Base-by-base conservation (phyloP, 2,797 vertebrate species). In the Anguilla pacifica region DNA sequence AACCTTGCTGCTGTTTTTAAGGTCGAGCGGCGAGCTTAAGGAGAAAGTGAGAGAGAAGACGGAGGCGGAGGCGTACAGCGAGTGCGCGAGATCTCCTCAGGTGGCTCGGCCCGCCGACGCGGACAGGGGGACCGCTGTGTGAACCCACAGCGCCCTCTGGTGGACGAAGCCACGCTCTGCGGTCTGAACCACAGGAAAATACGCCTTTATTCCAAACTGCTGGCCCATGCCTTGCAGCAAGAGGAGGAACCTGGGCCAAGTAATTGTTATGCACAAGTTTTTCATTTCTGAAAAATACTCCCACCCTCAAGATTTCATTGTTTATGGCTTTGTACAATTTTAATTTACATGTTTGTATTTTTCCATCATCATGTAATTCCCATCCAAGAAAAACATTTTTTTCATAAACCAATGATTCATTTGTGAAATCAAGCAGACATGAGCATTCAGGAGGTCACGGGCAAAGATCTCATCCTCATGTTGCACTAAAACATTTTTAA, bases 51-150 rank as follows among this genome's bases (percentile, higher is more conserved):
- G 94, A 13, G 96, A 96, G 89, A 98, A 95, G 91, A 91, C 93
- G 84, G 97, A 97, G 88, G 92, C 92, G 91, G 95, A 94, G 90
- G 95, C 92, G 89, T 94, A 90, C 85, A 83, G 67, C 0, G 96
- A 97, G 88, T 89, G 94, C 13, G 94, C 94, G 90, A 96, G 96
- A 92, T 95, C 92, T 88, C 89, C 91, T 77, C 96, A 94, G 92
- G 92, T 94, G 93, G 91, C 91, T 86, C 96, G 96, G 74, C 91
- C 95, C 91, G 94, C 90, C 92, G 96, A 97, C 91, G 92, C 96
- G 81, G 96, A 97, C 93, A 95, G 96, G 19, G 97, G 97, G 90
- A 98, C 97, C 86, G 97, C 97, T 87, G 97, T 98, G 91, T 98
- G 94, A 97, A 86, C 19, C 64, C 28, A 55, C 39, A 74, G 74